Evolutionary conservation across 2,113 vertebrate genomes (phyloP), one percentile per base, ranked within the genome.

Genomic region (Strix aluco): DNA sequence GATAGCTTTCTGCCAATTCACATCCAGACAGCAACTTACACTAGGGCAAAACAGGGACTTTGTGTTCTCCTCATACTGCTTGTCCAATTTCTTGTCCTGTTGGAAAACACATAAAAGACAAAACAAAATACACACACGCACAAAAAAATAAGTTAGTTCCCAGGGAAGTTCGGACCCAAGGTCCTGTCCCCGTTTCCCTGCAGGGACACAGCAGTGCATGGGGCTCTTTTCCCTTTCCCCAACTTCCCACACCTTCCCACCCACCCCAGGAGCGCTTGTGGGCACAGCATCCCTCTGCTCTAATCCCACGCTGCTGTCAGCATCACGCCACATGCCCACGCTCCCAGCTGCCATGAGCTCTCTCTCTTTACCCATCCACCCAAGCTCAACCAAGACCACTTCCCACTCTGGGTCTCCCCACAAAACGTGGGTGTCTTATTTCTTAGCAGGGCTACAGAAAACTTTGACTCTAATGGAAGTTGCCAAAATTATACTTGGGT

Each of bases 11-110:
- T 65, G 79, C 6, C 82, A 34, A 21, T 52, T 71, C 44, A 6
- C 7, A 71, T 8, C 27, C 32, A 55, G 19, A n/a, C 15, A 87
- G 36, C 34, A 80, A 99, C 99, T 99, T 98, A 99, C 99, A 86
- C 98, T 99, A 87, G 99, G 98, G 83, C 97, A 98, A 80, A 98
- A 99, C 27, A 99, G 97, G 40, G 98, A 98, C 92, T 99, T 99
- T 3, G 98, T 98, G 95, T 97, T 99, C 96, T 99, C 98, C 94
- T 99, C 99, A 0, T 99, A 99, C 94, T 99, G 99, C 94, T 98
- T 98, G 95, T 99, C 99, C 92, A 99, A 90, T 59, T 99, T 99
- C 98, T 99, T 99, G 97, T 99, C 99, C 99, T 99, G 63, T 58
- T 97, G 67, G 79, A 44, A 92, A 82, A 71, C 17, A 92, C 77